Percentiles rank a stretch among this genome's conserved stretches.
These are phyloP conservation scores for Carcina quercana DNA, from an alignment of 2,888 invertebrate species.

Conservation along the genomic window DNA sequence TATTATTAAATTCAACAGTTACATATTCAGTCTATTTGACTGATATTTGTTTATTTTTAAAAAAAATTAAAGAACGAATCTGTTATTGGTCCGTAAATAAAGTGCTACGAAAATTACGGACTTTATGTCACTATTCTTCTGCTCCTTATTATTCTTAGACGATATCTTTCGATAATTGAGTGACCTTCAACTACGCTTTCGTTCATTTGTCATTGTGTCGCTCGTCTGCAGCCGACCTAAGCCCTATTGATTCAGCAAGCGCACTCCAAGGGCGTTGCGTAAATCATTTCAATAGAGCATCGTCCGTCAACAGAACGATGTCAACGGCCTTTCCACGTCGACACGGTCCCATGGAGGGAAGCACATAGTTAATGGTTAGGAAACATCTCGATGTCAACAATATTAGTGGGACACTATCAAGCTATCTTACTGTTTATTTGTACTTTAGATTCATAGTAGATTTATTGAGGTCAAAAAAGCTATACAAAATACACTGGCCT, in stretches of 20 bases:
- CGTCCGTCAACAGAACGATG: constrained; percentile 6
- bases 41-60: no score
- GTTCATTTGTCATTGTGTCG: neutral
- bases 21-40: no score
- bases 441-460: neutral
- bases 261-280: constrained; percentile 12
- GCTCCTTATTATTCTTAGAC: neutral
- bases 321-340: constrained; percentile 5
- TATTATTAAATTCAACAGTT: no score
- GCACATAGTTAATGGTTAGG: neutral
- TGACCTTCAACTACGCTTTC: no score
- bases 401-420: neutral
- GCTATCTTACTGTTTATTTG: neutral
- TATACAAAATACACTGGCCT: no score
- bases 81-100: neutral
- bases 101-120: neutral
- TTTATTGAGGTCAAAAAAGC: no score
- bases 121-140: neutral
- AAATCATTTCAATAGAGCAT: constrained; percentile 10
- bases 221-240: neutral
- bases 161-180: neutral
- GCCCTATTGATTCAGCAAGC: constrained; percentile 4
- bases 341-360: no score
- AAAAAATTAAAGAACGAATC: neutral
- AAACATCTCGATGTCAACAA: neutral